A percentile compares a stretch with the other conserved stretches of the same genome.
phyloP scores from a whole-genome alignment of 2,113 vertebrate species.

The Scophthalmus maximus region DNA sequence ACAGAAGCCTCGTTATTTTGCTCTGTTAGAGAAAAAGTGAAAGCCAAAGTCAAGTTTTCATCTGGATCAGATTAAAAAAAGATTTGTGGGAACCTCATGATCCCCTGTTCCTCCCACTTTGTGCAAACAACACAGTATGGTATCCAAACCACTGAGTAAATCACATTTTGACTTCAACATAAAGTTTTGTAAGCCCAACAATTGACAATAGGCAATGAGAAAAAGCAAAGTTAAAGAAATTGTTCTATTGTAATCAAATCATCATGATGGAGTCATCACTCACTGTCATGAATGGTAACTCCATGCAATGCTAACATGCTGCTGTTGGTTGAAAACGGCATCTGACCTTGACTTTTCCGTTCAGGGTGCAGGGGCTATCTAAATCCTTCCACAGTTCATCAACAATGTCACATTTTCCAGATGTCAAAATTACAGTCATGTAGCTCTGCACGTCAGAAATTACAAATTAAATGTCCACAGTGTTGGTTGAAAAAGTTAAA shows the following conservation, averaged over 20 bases:
- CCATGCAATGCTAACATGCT: too few species aligned
- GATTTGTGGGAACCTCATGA: background rate
- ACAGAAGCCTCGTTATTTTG: conserved; percentile 25
- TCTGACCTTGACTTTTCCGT: background rate
- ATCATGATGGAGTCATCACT: background rate
- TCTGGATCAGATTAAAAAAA: background rate
- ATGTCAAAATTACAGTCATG: background rate
- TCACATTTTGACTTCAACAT: background rate
- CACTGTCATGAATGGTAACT: background rate
- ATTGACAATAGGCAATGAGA: background rate
- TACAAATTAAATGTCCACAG: background rate
- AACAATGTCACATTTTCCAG: background rate
- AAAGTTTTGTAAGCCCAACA: background rate
- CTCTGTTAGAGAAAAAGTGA: conserved; percentile 12
- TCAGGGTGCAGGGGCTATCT: background rate
- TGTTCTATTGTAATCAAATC: background rate
- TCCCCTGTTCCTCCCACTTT: too few species aligned
- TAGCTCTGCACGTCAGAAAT: background rate
- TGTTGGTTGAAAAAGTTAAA: too few species aligned
- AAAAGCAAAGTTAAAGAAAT: background rate
- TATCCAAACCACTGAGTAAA: too few species aligned
- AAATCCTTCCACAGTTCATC: background rate
- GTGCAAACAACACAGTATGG: background rate
- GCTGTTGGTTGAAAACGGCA: too few species aligned
- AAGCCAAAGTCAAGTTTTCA: background rate